A percentile compares a stretch with the other conserved stretches of the same genome.
These are phyloP conservation scores for Isaurus tuberculatus DNA, from an alignment of 92 coral and sea anemone genomes.

Conservation along the genomic window DNA sequence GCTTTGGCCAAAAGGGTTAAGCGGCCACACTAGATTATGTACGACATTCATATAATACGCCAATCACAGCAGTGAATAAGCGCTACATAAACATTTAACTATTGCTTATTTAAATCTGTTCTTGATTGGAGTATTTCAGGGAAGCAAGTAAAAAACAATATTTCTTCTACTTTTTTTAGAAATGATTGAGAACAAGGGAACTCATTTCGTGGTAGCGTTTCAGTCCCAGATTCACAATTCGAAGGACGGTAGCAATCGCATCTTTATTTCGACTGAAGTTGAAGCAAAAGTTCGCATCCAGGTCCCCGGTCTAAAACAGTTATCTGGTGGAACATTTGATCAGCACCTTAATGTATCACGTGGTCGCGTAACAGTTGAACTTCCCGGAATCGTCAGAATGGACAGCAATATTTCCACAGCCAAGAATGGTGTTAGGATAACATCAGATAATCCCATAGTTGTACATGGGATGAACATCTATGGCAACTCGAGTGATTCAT, in stretches of 20 bases:
- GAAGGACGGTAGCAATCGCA: conserved; percentile 41
- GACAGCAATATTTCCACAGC: conserved; percentile 31
- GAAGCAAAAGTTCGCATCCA: conserved; percentile 44
- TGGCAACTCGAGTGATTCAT: conserved; percentile 72
- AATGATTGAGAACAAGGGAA: conserved; percentile 67
- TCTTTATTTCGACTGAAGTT: conserved; percentile 71
- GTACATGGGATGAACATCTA: conserved; percentile 68
- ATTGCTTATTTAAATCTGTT: no score
- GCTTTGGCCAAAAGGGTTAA: no score
- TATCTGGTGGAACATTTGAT: background rate
- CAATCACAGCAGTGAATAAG: no score
- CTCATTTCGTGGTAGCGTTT: conserved; percentile 73
- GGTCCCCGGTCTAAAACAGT: conserved; percentile 45
- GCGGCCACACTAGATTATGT: no score
- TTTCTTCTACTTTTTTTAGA: conserved; percentile 22
- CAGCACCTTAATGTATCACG: conserved; percentile 22
- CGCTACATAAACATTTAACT: no score
- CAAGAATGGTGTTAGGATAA: conserved; percentile 77
- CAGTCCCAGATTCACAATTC: conserved; percentile 49
- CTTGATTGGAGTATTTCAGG: no score
- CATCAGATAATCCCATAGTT: conserved; percentile 69
- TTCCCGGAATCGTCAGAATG: conserved; percentile 74
- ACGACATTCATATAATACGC: no score
- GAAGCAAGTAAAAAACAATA: no score
- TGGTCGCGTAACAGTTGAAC: conserved; percentile 55